Evolutionary conservation across 2,888 invertebrate species (phyloP).

Genomic region (Iselma pallidipennis): DNA sequence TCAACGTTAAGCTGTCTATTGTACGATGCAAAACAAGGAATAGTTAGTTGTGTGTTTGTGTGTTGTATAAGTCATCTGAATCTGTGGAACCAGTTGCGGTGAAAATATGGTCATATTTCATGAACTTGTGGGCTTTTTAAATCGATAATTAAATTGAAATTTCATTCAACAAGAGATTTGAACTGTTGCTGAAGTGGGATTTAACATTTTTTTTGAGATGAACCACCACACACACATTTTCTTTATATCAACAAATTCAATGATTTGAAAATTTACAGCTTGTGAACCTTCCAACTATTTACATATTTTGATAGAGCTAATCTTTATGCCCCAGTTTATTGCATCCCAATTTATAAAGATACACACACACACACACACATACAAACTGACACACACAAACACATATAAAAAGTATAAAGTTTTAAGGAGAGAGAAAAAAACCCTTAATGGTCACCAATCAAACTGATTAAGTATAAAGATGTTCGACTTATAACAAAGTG

Average conservation of each 20-base stretch:
- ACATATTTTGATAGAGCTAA: slow-evolving; percentile 26
- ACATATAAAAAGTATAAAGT: background rate
- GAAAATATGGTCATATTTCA: background rate
- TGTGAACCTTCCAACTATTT: slow-evolving; percentile 17
- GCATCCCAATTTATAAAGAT: background rate
- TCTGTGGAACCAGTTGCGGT: background rate
- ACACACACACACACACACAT: background rate
- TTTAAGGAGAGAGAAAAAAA: background rate
- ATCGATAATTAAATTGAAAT: background rate
- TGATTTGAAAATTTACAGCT: slow-evolving; percentile 23
- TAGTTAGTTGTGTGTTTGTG: too few species aligned
- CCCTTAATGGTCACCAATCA: slow-evolving; percentile 17
- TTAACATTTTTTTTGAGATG: background rate
- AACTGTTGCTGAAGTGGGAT: too few species aligned
- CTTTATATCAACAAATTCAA: slow-evolving; percentile 1
- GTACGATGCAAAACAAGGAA: too few species aligned
- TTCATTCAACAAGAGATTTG: too few species aligned
- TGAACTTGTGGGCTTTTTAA: background rate
- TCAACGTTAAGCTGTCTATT: background rate
- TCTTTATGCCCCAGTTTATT: slow-evolving; percentile 25
- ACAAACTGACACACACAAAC: background rate
- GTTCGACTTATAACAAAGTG: slow-evolving; percentile 19
- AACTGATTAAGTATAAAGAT: slow-evolving; percentile 20
- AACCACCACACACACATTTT: background rate
- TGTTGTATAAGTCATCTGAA: background rate